Base-by-base conservation (phyloP, 2,113 vertebrate species). In the Stigmatopora nigra region DNA sequence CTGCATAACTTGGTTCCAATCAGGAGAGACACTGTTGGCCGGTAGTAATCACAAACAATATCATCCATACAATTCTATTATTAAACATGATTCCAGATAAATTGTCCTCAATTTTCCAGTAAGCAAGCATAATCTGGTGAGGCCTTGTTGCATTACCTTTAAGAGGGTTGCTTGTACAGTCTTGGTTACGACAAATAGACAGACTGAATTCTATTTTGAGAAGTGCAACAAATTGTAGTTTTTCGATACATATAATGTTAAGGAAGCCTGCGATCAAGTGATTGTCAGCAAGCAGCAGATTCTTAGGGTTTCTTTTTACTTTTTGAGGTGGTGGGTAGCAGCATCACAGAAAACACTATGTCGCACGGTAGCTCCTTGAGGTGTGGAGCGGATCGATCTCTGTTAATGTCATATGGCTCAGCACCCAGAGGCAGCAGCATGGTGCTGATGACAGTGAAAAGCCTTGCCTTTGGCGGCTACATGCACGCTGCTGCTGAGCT, bases 401-500 rank as follows among this genome's bases (percentile, higher is more conserved):
- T 53, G 77, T 82, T 87, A 87, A 87, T 86, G 84, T 88, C 87
- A 86, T 68, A 80, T 81, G 80, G 87, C 87, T 81, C 83, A 65
- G 86, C 84, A 87, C 84, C 87, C 86, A 86, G 86, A 88, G 88
- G 86, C 88, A 78, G 80, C 81, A 58, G 78, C 36, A 73, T 77
- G 82, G 78, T 73, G 81, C 82, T 82, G 82, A 86, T 88, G 88
- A 88, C 87, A 89, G 80, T 84, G 83, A 53, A 89, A 88, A 89
- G 88, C 83, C 84, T 87, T 83, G 88, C 88, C 86, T 84, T 88
- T 85, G 86, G 88, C 86, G 85, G 83, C 82, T 85, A 89, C 88
- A 89, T 69, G 84, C 86, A 84, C 68, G 36, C 65, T 77, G 82
- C 75, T 80, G 77, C 75, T 15, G 77, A 84, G 86, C 78, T 79